Percentiles rank a stretch among this genome's conserved stretches.
Evolutionary conservation across 2,888 invertebrate genomes (phyloP).

Genomic region (Drosophila robusta): DNA sequence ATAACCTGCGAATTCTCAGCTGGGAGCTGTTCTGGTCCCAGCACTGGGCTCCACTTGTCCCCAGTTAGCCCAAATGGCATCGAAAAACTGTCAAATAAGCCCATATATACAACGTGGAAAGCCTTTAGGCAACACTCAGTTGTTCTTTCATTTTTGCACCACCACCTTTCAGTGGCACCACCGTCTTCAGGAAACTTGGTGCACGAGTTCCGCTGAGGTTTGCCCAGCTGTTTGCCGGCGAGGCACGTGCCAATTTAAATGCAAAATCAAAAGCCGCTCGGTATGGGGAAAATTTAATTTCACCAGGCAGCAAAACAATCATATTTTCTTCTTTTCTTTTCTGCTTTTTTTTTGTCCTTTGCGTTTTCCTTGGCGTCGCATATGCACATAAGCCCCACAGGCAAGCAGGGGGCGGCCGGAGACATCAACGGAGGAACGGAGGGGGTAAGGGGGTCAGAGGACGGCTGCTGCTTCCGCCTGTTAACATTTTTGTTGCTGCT

Average conservation of each 20-base stretch:
- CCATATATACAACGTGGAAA: slow-evolving; percentile 29
- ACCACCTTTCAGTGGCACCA: slow-evolving; percentile 9
- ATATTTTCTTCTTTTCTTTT: slow-evolving; percentile 51
- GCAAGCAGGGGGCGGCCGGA: slow-evolving; percentile 1
- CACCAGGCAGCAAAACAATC: slow-evolving; percentile 69
- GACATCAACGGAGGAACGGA: slow-evolving; percentile 2
- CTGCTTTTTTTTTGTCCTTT: neutral
- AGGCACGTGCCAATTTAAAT: slow-evolving; percentile 80
- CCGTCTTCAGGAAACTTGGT: neutral
- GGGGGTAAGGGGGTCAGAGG: neutral
- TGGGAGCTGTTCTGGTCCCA: slow-evolving; percentile 5
- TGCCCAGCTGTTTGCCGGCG: slow-evolving; percentile 67
- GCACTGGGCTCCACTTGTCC: slow-evolving; percentile 13
- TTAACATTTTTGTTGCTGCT: slow-evolving; percentile 43
- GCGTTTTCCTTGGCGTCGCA: slow-evolving; percentile 13
- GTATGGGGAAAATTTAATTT: slow-evolving; percentile 69
- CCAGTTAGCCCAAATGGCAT: slow-evolving; percentile 28
- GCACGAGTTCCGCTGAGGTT: slow-evolving; percentile 30
- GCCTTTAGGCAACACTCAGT: slow-evolving; percentile 49
- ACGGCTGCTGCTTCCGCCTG: slow-evolving; percentile 32
- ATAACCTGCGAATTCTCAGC: slow-evolving; percentile 17
- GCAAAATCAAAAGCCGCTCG: slow-evolving; percentile 72
- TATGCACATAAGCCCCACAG: slow-evolving; percentile 32
- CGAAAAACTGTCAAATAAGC: slow-evolving; percentile 52
- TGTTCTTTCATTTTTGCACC: slow-evolving; percentile 55